Conservation (phyloP, 2,888 invertebrate genomes). For the Epistrophella euchroma region DNA sequence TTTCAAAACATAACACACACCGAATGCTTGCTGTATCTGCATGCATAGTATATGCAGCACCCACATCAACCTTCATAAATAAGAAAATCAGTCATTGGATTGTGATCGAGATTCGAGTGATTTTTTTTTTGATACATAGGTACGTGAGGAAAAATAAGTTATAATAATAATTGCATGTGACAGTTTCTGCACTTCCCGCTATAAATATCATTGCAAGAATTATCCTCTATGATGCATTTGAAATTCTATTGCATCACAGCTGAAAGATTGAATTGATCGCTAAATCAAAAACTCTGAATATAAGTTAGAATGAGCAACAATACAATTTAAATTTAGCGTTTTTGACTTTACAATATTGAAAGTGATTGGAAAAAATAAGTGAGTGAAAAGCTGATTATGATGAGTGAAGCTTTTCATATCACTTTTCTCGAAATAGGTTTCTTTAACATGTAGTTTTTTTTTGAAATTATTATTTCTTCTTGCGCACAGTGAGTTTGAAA, state of each 20-base stretch:
- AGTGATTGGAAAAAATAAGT: background rate
- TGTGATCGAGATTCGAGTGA: conserved; percentile 36
- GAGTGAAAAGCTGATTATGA: background rate
- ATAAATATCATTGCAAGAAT: conserved; percentile 1
- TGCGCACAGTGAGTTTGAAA: conserved; percentile 12
- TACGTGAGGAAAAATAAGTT: background rate
- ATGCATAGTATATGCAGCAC: conserved; percentile 1
- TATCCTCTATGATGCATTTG: conserved; percentile 6
- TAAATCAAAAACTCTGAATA: background rate
- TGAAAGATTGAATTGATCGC: background rate
- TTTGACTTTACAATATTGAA: conserved; percentile 1
- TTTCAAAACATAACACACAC: conserved; percentile 34
- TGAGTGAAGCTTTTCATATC: conserved; percentile 20
- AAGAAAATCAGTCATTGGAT: conserved; percentile 30
- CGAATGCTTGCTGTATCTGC: background rate
- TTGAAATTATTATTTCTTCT: background rate
- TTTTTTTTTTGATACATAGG: conserved; percentile 28
- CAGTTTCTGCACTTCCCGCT: background rate
- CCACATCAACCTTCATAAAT: conserved; percentile 50
- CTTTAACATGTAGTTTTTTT: background rate
- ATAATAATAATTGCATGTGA: conserved; percentile 24
- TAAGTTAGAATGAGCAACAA: background rate
- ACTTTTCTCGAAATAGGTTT: background rate
- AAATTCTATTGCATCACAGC: background rate
- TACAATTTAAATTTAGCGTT: background rate